Percentiles rank a stretch among this genome's conserved stretches.
phyloP scores from a whole-genome alignment of 1,140 invertebrate genomes.

The Magallana gigas region DNA sequence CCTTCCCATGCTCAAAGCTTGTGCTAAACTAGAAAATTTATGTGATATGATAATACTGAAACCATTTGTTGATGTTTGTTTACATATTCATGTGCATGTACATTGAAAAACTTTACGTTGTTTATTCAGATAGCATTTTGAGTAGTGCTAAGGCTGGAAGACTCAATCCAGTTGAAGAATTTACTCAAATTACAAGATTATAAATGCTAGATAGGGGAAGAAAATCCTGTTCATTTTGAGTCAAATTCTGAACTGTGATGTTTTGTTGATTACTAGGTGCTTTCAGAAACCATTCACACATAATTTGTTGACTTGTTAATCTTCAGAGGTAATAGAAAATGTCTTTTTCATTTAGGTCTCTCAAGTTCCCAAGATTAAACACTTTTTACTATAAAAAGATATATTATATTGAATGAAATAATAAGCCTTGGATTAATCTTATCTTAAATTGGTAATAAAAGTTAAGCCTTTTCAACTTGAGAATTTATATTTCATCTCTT shows the following conservation, averaged over 20 bases:
- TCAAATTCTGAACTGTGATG: conserved; percentile 27
- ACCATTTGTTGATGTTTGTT: background rate
- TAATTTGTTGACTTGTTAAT: too few species aligned
- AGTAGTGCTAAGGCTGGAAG: background rate
- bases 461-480: too few species aligned
- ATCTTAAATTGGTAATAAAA: too few species aligned
- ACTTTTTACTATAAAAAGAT: too few species aligned
- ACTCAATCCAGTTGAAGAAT: background rate
- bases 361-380: too few species aligned
- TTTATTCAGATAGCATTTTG: background rate
- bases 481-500: too few species aligned
- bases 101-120: background rate
- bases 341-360: too few species aligned
- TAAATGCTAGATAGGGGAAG: background rate
- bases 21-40: background rate
- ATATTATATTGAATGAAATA: too few species aligned
- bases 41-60: background rate
- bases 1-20: conserved; percentile 6
- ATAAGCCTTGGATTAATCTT: too few species aligned
- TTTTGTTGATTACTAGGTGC: conserved; percentile 34
- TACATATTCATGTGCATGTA: background rate
- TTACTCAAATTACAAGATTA: background rate
- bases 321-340: too few species aligned
- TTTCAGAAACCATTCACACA: background rate
- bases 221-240: background rate